A percentile compares a stretch with the other conserved stretches of the same genome.
Evolutionary conservation across 2,113 vertebrate species (phyloP).

Genomic region (Apodemus speciosus): DNA sequence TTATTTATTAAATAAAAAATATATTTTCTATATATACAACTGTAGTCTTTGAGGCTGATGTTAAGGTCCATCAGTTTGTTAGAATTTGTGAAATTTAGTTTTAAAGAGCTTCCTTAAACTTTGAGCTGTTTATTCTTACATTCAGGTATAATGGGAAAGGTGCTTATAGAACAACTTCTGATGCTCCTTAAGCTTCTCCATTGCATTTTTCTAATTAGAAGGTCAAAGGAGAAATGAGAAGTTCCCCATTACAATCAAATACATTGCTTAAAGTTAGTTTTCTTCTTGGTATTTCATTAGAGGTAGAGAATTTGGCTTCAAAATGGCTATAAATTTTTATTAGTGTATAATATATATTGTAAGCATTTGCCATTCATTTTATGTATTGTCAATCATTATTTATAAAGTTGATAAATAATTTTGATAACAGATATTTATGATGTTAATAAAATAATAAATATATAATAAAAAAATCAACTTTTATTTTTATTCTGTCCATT

Average conservation of each 20-base stretch:
- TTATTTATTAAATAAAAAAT: conserved; percentile 12
- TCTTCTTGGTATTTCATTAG: conserved; percentile 37
- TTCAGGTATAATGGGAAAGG: conserved; percentile 21
- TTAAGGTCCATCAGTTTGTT: conserved; percentile 50
- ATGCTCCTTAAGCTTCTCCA: conserved; percentile 10
- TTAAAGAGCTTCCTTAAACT: conserved; percentile 59
- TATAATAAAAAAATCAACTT: no score
- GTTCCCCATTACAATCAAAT: conserved; percentile 13
- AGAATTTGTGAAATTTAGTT: conserved; percentile 63
- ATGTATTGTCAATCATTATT: conserved; percentile 15
- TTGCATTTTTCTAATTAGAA: conserved; percentile 32
- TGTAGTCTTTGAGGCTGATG: conserved; percentile 47
- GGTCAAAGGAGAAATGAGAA: conserved; percentile 43
- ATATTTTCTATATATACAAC: conserved; percentile 42
- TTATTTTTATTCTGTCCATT: no score
- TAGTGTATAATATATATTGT: neutral
- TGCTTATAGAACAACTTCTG: neutral
- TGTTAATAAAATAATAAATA: conserved; percentile 60
- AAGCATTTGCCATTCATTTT: conserved; percentile 51
- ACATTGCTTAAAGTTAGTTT: conserved; percentile 30
- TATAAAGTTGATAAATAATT: conserved; percentile 66
- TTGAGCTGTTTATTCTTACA: conserved; percentile 49
- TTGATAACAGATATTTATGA: conserved; percentile 39
- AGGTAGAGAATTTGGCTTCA: conserved; percentile 20
- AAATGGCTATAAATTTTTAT: conserved; percentile 40